These are phyloP conservation scores for Polyommatus icarus DNA, from an alignment of 2,888 invertebrate genomes.

Conservation along the genomic window DNA sequence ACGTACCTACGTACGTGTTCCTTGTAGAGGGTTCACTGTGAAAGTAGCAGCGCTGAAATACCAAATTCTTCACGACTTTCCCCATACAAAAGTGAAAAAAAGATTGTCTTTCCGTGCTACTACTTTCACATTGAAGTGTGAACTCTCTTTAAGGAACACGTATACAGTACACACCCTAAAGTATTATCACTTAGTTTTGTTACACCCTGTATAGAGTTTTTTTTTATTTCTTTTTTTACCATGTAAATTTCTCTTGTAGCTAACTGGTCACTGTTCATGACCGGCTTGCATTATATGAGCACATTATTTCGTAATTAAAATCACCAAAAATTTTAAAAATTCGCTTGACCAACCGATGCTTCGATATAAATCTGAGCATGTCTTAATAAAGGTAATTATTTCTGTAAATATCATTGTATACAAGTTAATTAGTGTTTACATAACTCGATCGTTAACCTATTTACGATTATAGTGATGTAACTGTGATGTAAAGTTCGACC, in stretches of 20 bases:
- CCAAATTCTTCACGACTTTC: no score
- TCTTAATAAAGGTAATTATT: slow-evolving; percentile 14
- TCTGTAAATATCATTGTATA: slow-evolving; percentile 11
- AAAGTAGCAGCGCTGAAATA: no score
- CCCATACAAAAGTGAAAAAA: no score
- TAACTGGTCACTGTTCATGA: background rate
- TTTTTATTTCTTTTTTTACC: no score
- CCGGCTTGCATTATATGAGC: background rate
- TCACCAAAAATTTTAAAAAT: background rate
- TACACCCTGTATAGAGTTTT: no score
- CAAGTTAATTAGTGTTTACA: slow-evolving; percentile 19
- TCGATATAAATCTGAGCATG: background rate
- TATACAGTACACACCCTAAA: no score
- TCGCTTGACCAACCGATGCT: background rate
- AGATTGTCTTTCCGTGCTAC: no score
- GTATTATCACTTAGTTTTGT: no score
- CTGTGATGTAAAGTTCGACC: background rate
- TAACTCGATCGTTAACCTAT: slow-evolving; percentile 25
- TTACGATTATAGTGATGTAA: slow-evolving; percentile 17
- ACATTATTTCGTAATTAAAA: background rate
- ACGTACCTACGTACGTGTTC: no score
- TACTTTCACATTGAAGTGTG: no score
- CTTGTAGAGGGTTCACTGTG: no score
- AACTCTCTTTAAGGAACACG: no score
- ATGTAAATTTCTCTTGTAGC: background rate